phyloP scores from a whole-genome alignment of 1,140 invertebrate species.

The Heterodera schachtii region DNA sequence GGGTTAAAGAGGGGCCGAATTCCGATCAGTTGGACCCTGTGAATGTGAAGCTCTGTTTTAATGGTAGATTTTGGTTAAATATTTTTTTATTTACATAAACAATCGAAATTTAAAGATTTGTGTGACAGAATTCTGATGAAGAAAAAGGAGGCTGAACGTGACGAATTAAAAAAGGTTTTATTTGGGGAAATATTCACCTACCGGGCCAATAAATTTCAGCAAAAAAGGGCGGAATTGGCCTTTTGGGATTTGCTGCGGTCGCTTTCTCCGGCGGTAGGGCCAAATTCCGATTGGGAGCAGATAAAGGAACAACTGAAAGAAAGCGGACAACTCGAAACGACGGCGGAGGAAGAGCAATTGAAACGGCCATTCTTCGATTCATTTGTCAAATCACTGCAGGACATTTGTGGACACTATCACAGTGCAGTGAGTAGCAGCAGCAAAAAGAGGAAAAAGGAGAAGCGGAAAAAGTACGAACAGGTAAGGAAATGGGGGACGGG shows the following conservation, averaged over 20 bases:
- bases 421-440: constrained; percentile 35
- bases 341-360: constrained; percentile 36
- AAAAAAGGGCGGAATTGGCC: constrained; percentile 30
- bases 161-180: constrained; percentile 55
- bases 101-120: not conserved
- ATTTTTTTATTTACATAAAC: not conserved
- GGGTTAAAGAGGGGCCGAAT: constrained; percentile 40
- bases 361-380: constrained; percentile 31
- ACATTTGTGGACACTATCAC: constrained; percentile 29
- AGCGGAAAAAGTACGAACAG: constrained; percentile 17
- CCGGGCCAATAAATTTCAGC: not conserved
- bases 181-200: not conserved
- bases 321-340: constrained; percentile 29
- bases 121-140: constrained; percentile 53
- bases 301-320: constrained; percentile 44
- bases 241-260: constrained; percentile 29
- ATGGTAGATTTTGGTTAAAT: constrained; percentile 30
- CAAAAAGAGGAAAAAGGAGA: constrained; percentile 39
- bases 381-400: constrained; percentile 40
- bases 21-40: constrained; percentile 49
- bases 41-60: constrained; percentile 59
- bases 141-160: constrained; percentile 54
- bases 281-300: constrained; percentile 44
- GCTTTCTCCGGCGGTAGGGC: constrained; percentile 44
- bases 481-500: not conserved